Conservation (phyloP, 2,797 vertebrate genomes). For the Ctenosaura bakeri region DNA sequence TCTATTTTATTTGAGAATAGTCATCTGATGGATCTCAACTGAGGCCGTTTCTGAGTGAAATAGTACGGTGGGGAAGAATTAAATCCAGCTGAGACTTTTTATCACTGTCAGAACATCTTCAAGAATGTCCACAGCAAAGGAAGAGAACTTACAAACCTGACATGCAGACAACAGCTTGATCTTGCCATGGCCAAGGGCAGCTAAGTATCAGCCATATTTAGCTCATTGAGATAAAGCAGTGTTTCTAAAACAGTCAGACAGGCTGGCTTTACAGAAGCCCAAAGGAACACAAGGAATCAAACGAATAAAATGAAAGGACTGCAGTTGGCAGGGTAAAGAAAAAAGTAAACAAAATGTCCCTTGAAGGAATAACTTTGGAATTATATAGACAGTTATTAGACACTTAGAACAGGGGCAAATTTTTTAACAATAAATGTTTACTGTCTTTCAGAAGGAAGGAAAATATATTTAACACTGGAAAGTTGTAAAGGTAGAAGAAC, state of each 20-base stretch:
- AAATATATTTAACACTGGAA: conserved; percentile 9
- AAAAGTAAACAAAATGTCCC: conserved; percentile 25
- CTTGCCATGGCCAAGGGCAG: conserved; percentile 19
- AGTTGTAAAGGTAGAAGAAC: not conserved
- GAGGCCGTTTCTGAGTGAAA: not conserved
- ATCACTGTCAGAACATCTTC: conserved; percentile 20
- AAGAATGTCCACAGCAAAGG: conserved; percentile 12
- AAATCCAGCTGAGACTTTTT: conserved; percentile 21
- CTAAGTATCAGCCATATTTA: conserved; percentile 22
- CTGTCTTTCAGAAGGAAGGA: not conserved
- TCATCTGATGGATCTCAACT: not conserved
- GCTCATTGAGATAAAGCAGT: conserved; percentile 25
- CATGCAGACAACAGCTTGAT: conserved; percentile 7
- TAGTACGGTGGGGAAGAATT: conserved; percentile 7
- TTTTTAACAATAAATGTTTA: conserved; percentile 19
- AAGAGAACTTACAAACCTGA: conserved; percentile 34
- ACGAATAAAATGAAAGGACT: not conserved
- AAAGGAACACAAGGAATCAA: not conserved
- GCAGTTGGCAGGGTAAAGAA: not conserved
- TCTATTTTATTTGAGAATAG: not conserved
- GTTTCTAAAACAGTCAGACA: conserved; percentile 20
- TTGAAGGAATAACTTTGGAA: conserved; percentile 2
- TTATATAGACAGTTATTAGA: conserved; percentile 22
- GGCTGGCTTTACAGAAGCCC: not conserved
- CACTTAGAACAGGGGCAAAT: not conserved